phyloP scores from a whole-genome alignment of 2,113 vertebrate genomes.

The Vulpes vulpes region DNA sequence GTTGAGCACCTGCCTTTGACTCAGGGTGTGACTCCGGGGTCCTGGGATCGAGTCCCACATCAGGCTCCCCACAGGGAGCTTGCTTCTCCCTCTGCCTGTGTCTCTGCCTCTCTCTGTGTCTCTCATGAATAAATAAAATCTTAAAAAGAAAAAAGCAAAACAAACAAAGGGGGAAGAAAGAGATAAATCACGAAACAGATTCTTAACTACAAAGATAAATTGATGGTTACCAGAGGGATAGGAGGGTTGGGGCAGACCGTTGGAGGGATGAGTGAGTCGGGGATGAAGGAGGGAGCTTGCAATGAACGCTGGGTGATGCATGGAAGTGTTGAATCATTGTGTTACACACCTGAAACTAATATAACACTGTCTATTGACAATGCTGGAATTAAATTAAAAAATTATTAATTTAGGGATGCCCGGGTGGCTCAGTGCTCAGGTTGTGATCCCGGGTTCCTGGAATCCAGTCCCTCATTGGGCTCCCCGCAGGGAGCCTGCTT shows the following conservation, averaged over 20 bases:
- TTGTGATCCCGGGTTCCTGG: too few relatives aligned
- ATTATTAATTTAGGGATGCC: not conserved
- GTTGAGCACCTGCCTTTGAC: too few relatives aligned
- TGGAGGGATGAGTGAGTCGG: not conserved
- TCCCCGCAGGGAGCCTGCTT: too few relatives aligned
- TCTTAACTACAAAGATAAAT: not conserved
- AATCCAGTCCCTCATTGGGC: too few relatives aligned
- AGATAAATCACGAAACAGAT: not conserved
- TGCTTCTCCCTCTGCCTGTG: too few relatives aligned
- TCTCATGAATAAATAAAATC: too few relatives aligned
- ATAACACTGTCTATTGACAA: not conserved
- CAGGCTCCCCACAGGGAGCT: too few relatives aligned
- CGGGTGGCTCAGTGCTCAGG: too few relatives aligned
- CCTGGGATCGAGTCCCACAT: too few relatives aligned
- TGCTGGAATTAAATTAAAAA: not conserved
- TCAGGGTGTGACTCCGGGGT: too few relatives aligned
- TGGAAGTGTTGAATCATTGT: not conserved
- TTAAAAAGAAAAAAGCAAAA: not conserved
- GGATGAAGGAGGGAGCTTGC: not conserved
- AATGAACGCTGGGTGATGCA: not conserved
- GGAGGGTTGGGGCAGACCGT: fast-evolving
- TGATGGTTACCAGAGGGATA: not conserved
- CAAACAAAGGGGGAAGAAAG: not conserved
- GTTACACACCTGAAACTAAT: not conserved
- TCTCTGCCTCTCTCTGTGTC: too few relatives aligned